These are phyloP conservation scores for Oplegnathus fasciatus DNA, from an alignment of 2,113 vertebrate species.

Conservation along the genomic window DNA sequence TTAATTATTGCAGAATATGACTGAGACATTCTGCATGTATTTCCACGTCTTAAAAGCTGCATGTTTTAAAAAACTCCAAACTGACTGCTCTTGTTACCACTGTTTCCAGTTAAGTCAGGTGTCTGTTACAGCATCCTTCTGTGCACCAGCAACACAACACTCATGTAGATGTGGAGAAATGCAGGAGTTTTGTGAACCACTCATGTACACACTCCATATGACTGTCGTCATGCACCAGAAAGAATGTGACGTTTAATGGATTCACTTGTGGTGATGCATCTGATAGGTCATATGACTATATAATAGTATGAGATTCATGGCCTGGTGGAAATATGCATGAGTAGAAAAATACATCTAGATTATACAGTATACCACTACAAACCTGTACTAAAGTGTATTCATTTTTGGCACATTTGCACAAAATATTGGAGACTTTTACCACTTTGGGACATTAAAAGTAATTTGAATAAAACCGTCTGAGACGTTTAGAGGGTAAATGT, in stretches of 20 bases:
- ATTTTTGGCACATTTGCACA: too few relatives aligned
- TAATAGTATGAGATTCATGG: too few relatives aligned
- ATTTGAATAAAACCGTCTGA: background rate
- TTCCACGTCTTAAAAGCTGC: too few relatives aligned
- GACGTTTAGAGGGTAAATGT: background rate
- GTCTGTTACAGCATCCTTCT: background rate
- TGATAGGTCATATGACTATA: slow-evolving; percentile 19
- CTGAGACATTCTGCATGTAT: background rate
- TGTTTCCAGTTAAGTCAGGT: background rate
- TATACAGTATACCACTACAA: background rate
- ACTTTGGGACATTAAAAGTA: background rate
- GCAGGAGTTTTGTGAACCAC: background rate
- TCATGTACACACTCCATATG: background rate
- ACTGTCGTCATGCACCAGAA: too few relatives aligned
- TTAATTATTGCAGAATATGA: background rate
- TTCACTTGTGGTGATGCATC: slow-evolving; percentile 7
- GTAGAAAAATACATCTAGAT: background rate
- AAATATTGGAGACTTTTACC: background rate
- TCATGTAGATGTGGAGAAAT: background rate
- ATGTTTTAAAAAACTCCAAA: too few relatives aligned
- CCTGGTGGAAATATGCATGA: too few relatives aligned
- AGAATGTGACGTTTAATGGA: background rate
- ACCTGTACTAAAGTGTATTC: too few relatives aligned
- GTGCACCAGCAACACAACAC: too few relatives aligned
- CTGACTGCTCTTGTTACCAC: background rate